A percentile compares a stretch with the other conserved stretches of the same genome.
Conservation (phyloP, 2,888 invertebrate genomes). For the Eupithecia inturbata region DNA sequence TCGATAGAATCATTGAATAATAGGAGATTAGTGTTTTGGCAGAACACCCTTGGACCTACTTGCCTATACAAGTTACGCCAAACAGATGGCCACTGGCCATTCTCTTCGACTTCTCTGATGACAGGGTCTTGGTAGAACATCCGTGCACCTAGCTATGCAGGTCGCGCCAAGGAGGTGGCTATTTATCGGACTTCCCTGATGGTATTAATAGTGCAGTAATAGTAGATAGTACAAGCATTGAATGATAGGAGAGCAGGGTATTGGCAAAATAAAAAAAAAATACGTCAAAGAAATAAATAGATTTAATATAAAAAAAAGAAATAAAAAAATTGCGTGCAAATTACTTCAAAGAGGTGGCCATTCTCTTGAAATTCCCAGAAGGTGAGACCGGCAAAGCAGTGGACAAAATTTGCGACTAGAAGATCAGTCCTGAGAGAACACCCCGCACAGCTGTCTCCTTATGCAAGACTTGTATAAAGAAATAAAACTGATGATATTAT, state of each 20-base stretch:
- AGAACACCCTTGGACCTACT: background rate
- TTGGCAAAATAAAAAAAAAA: too few species aligned
- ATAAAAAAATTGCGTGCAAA: too few species aligned
- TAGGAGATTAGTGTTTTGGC: background rate
- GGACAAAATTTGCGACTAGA: background rate
- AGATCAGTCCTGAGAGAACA: background rate
- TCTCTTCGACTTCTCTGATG: too few species aligned
- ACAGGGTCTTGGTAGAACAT: conserved; percentile 67
- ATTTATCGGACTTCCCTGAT: conserved; percentile 74
- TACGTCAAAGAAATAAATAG: too few species aligned
- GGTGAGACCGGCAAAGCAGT: background rate
- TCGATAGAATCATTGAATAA: too few species aligned
- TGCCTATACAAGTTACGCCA: too few species aligned
- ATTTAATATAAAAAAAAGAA: too few species aligned
- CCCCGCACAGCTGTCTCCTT: background rate
- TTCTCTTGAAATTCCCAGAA: conserved; percentile 71
- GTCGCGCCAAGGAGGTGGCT: conserved; percentile 73
- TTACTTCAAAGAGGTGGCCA: conserved; percentile 77
- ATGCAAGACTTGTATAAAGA: background rate
- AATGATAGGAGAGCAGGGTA: background rate
- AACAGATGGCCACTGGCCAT: too few species aligned
- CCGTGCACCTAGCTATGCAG: conserved; percentile 78
- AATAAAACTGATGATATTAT: background rate
- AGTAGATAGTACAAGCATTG: too few species aligned
- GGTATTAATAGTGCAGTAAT: conserved; percentile 43